Conservation (phyloP, 2,113 vertebrate species). For the Vidua macroura region DNA sequence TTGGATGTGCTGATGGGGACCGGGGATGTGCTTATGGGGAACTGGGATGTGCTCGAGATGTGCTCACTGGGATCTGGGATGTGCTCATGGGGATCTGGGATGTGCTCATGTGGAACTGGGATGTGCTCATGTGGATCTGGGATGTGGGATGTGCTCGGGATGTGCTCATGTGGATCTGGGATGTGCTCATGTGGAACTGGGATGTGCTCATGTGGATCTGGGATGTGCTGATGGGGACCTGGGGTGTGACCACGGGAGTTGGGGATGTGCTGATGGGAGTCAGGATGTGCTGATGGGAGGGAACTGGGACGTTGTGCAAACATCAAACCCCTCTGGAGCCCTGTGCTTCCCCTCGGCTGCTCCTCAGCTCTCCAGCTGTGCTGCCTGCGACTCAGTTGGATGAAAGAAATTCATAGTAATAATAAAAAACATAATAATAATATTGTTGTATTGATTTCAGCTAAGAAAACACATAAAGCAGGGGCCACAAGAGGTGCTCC, state of each 20-base stretch:
- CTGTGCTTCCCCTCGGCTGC: neutral
- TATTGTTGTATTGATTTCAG: neutral
- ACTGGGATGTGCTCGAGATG: too few species aligned
- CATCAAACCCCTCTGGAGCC: neutral
- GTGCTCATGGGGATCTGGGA: neutral
- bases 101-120: neutral
- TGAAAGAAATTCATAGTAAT: neutral
- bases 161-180: too few species aligned
- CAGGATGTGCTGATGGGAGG: too few species aligned
- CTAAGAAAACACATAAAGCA: neutral
- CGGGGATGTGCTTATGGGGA: neutral
- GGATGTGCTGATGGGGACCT: too few species aligned
- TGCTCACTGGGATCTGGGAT: neutral
- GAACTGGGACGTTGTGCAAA: neutral
- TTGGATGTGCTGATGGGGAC: too few species aligned
- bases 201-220: too few species aligned
- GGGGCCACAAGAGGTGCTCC: neutral
- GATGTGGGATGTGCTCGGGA: neutral
- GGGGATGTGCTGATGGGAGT: too few species aligned
- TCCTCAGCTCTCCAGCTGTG: neutral
- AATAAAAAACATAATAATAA: neutral
- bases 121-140: neutral
- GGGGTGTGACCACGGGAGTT: too few species aligned
- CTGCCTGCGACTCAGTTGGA: neutral
- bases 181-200: too few species aligned